Evolutionary conservation across 2,113 vertebrate genomes (phyloP), one percentile per base, ranked within the genome.

Genomic region (Peromyscus leucopus): DNA sequence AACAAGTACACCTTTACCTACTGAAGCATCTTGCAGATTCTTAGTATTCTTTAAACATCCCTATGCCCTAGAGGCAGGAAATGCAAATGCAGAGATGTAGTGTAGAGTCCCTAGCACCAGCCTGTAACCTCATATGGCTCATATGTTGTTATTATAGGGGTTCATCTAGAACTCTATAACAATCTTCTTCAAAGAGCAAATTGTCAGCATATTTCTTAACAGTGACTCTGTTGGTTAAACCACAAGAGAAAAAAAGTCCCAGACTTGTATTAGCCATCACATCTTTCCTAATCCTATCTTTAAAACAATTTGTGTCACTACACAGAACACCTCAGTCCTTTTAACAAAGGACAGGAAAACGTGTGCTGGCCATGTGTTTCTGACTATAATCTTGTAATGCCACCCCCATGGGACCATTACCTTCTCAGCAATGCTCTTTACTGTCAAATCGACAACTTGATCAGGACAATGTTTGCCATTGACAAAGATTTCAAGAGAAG

Each of bases 211-310:
- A 91, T 59, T 67, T 91, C 69, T 67, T 88, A 93, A 90, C 85
- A 83, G 61, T 88, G 65, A 97, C 79, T 89, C 91, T 57, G 92
- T 95, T 83, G 94, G 82, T 82, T 90, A 96, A 95, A 36, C 31
- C 26, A 74, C 63, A 82, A 65, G 76, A 59, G 42, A 22, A 61
- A 82, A 55, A 55, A 61, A 94, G 76, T 75, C 9, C 82, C 79
- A 9, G 61, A 19, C 59, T 95, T 97, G 80, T 74, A 91, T 93
- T 94, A 94, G 89, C 63, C 17, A 88, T 72, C 83, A 67, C 92
- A 93, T 95, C 87, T 96, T 33, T 72, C 93, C 80, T 83, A 71
- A 17, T 88, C 96, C 74, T 76, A 61, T 75, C 80, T 90, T 90
- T 87, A 75, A 96, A 93, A 96, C 28, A 96, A 91, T 79, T n/a